Percentiles rank a stretch among this genome's conserved stretches.
Evolutionary conservation across 2,888 invertebrate species (phyloP).

Genomic region (Noctua janthe): DNA sequence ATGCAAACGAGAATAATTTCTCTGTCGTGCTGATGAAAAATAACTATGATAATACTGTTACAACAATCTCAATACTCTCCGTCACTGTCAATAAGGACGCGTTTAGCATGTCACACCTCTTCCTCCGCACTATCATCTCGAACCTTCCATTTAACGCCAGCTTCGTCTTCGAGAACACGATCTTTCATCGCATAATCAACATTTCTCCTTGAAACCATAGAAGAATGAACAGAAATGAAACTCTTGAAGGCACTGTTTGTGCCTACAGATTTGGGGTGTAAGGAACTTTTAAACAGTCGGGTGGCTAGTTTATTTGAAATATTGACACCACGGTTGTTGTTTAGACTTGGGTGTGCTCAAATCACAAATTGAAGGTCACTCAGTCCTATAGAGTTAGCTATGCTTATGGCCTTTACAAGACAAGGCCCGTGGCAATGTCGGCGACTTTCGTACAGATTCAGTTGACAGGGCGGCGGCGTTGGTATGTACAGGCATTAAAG

Average conservation of each 20-base stretch:
- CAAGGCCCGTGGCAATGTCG: background rate
- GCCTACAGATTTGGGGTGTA: background rate
- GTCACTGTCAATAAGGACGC: slow-evolving; percentile 25
- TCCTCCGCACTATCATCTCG: slow-evolving; percentile 11
- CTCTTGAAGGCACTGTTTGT: background rate
- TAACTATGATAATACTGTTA: background rate
- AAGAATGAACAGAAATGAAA: slow-evolving; percentile 14
- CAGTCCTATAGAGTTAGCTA: background rate
- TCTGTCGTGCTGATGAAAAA: background rate
- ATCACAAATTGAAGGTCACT: background rate
- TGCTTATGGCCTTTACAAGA: background rate
- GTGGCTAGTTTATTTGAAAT: background rate
- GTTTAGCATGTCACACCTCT: slow-evolving; percentile 22
- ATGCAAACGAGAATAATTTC: background rate
- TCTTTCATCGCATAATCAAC: slow-evolving; percentile 60
- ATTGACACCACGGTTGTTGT: background rate
- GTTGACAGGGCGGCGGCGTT: background rate
- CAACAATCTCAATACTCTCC: background rate
- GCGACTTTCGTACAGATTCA: background rate
- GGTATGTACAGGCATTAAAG: background rate
- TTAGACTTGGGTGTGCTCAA: background rate
- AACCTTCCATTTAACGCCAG: slow-evolving; percentile 38
- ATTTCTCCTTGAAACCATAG: slow-evolving; percentile 39
- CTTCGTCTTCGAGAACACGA: slow-evolving; percentile 32
- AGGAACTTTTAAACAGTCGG: background rate